These are phyloP conservation scores for Drosophila suboccidentalis DNA, from an alignment of 2,888 invertebrate genomes.

Conservation along the genomic window DNA sequence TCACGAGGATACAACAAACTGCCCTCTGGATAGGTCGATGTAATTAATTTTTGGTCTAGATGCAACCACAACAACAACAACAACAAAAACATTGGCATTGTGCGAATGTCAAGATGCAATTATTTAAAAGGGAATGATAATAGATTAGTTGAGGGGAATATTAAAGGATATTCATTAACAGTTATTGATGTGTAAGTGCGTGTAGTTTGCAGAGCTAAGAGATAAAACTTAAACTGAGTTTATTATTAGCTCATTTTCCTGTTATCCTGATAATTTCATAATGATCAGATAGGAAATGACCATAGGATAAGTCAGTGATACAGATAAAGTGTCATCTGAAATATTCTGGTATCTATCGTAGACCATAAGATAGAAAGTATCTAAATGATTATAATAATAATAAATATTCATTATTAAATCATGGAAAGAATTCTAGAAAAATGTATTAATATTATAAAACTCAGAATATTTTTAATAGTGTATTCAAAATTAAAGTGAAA, in stretches of 20 bases:
- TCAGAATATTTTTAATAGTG: too few relatives aligned
- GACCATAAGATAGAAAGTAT: not conserved
- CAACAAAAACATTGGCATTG: slow-evolving; percentile 6
- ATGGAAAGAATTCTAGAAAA: not conserved
- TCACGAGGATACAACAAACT: slow-evolving; percentile 1
- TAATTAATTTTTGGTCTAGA: slow-evolving; percentile 44
- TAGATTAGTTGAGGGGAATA: slow-evolving; percentile 3
- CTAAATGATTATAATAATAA: not conserved
- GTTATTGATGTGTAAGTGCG: not conserved
- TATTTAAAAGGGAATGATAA: slow-evolving; percentile 23
- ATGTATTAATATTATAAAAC: not conserved
- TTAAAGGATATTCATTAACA: slow-evolving; percentile 9
- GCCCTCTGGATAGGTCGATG: slow-evolving; percentile 29
- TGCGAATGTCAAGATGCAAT: slow-evolving; percentile 36
- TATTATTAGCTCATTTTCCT: not conserved
- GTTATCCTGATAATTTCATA: too few relatives aligned
- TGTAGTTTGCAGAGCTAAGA: not conserved
- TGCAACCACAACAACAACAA: slow-evolving; percentile 27
- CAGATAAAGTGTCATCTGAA: too few relatives aligned
- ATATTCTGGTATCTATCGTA: too few relatives aligned
- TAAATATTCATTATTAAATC: not conserved
- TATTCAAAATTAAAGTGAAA: too few relatives aligned
- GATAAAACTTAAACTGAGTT: not conserved
- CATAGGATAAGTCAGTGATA: too few relatives aligned
- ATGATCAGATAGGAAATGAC: too few relatives aligned